Percentiles rank a stretch among this genome's conserved stretches.
phyloP scores from a whole-genome alignment of 2,797 vertebrate species.

The Hyperoplus immaculatus region DNA sequence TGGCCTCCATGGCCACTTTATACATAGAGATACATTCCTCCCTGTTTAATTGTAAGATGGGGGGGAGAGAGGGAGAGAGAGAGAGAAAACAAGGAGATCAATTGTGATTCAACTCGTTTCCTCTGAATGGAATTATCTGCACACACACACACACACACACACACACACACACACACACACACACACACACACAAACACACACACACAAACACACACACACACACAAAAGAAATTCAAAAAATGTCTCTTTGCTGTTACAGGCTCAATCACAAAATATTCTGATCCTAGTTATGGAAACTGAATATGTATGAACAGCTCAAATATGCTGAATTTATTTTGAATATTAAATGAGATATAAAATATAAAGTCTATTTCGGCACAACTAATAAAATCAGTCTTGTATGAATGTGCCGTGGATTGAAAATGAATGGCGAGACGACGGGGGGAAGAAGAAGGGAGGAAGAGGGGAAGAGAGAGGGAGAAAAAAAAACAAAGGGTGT shows the following conservation, averaged over 20 bases:
- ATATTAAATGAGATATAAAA: conserved; percentile 92
- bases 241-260: conserved; percentile 81
- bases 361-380: conserved; percentile 87
- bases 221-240: conserved; percentile 83
- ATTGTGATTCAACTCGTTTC: conserved; percentile 89
- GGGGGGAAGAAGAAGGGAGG: conserved; percentile 51
- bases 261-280: conserved; percentile 89
- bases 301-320: conserved; percentile 91
- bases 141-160: conserved; percentile 56
- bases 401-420: conserved; percentile 87
- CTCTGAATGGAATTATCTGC: conserved; percentile 88
- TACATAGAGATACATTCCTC: conserved; percentile 74
- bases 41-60: conserved; percentile 80
- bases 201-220: no score
- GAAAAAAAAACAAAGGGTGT: conserved; percentile 80
- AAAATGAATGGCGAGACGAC: conserved; percentile 76
- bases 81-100: conserved; percentile 84
- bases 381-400: conserved; percentile 89
- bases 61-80: not conserved
- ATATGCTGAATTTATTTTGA: conserved; percentile 91
- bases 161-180: no score
- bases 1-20: conserved; percentile 63
- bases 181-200: no score
- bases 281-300: conserved; percentile 88
- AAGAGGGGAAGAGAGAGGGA: conserved; percentile 40